These are phyloP conservation scores for Carcinoscorpius rotundicauda DNA, from an alignment of 1,140 invertebrate genomes.

Conservation along the genomic window DNA sequence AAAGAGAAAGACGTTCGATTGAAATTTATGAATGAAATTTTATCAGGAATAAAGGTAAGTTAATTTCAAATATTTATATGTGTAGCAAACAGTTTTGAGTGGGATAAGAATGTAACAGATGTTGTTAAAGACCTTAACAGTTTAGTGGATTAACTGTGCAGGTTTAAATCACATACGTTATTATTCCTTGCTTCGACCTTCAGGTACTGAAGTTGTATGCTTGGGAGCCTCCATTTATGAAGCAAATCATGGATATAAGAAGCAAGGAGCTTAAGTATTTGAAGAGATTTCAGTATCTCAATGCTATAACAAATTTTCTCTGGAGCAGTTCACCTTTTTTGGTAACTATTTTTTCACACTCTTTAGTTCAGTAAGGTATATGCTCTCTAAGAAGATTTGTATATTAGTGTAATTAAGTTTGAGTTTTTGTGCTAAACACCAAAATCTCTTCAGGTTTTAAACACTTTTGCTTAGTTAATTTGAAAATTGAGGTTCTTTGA, in stretches of 20 bases:
- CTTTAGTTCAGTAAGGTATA: too few relatives aligned
- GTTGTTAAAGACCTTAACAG: too few relatives aligned
- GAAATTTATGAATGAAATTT: constrained; percentile 87
- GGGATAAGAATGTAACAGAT: too few relatives aligned
- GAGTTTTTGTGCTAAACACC: too few relatives aligned
- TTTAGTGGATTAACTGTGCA: too few relatives aligned
- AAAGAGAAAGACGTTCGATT: constrained; percentile 48
- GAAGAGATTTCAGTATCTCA: constrained; percentile 20
- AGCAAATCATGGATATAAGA: constrained; percentile 21
- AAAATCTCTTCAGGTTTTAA: too few relatives aligned
- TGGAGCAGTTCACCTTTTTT: constrained; percentile 80
- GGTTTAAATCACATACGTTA: too few relatives aligned
- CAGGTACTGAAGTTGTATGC: constrained; percentile 44
- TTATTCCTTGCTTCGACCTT: background rate
- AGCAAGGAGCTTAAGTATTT: constrained; percentile 20
- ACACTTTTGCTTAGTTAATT: too few relatives aligned
- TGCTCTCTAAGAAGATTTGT: too few relatives aligned
- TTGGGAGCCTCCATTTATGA: constrained; percentile 27
- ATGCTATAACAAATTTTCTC: constrained; percentile 21
- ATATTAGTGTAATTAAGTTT: too few relatives aligned
- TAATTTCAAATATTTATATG: background rate
- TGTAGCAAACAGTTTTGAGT: too few relatives aligned
- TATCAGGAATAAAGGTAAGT: constrained; percentile 80
- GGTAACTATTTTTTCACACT: constrained; percentile 46
- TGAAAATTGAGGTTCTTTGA: too few relatives aligned